Conservation (phyloP, 2,888 invertebrate species). For the Vannuccia rotundouncinata region DNA sequence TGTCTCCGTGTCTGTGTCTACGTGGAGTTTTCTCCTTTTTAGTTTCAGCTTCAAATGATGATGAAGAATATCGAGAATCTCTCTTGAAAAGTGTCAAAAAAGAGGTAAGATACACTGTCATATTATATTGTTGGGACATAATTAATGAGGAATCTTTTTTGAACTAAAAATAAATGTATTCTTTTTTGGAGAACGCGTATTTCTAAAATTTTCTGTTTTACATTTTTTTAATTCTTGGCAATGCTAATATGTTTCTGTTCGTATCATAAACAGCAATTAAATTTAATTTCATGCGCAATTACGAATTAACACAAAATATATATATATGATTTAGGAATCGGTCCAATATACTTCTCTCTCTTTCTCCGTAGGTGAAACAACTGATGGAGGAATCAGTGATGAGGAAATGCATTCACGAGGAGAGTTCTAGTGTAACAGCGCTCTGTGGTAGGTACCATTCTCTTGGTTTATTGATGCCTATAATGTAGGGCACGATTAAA, state of each 20-base stretch:
- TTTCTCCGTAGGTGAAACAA: conserved; percentile 69
- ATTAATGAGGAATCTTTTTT: too few species aligned
- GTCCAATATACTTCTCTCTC: not conserved
- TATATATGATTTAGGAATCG: not conserved
- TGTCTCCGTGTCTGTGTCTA: too few species aligned
- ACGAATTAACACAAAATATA: not conserved
- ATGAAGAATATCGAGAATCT: conserved; percentile 63
- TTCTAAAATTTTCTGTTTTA: not conserved
- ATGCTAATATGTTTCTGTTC: too few species aligned
- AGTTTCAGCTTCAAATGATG: not conserved
- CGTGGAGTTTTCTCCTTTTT: not conserved
- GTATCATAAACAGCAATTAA: too few species aligned
- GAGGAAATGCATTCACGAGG: conserved; percentile 81
- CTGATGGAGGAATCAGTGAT: conserved; percentile 93
- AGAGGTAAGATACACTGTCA: conserved; percentile 60
- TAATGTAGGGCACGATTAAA: too few species aligned
- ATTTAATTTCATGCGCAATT: conserved; percentile 21
- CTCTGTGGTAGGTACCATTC: conserved; percentile 65
- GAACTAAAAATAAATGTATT: too few species aligned
- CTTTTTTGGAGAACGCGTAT: not conserved
- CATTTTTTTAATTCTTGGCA: not conserved
- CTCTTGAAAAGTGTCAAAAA: conserved; percentile 75
- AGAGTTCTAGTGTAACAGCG: conserved; percentile 81
- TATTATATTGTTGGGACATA: too few species aligned
- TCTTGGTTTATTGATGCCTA: not conserved